Conservation (phyloP, 2,797 vertebrate species). For the Sebastes itinus region DNA sequence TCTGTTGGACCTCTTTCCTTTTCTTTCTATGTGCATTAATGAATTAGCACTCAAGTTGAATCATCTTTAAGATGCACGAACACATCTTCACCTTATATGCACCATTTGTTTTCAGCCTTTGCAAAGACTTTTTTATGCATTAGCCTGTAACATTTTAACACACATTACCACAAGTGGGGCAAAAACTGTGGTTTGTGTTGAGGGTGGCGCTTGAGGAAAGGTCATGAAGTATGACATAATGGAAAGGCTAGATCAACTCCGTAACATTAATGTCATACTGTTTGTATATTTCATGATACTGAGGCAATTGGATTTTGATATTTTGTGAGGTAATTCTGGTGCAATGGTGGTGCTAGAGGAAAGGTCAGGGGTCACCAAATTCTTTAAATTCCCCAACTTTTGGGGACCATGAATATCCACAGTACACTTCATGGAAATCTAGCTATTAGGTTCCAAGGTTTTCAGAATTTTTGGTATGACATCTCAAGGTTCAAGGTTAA, state of each 20-base stretch:
- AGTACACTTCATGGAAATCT: background rate
- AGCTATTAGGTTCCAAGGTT: background rate
- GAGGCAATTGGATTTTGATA: background rate
- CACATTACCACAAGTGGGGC: background rate
- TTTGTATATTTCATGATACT: background rate
- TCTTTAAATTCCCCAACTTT: background rate
- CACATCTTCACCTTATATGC: background rate
- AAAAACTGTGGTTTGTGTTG: background rate
- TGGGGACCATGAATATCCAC: background rate
- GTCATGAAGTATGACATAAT: background rate
- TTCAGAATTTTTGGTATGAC: background rate
- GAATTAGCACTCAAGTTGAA: background rate
- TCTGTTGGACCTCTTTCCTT: background rate
- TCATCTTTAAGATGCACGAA: background rate
- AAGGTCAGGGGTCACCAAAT: background rate
- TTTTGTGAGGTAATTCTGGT: background rate
- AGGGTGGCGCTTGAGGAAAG: background rate
- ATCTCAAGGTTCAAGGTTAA: background rate
- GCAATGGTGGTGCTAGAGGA: background rate
- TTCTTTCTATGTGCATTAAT: background rate
- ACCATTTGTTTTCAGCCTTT: background rate
- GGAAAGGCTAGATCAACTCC: background rate
- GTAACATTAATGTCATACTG: background rate
- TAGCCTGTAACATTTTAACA: background rate
- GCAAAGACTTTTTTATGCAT: background rate